Evolutionary conservation across 92 coral and sea anemone species (phyloP).

Genomic region (Palythoa caribaeorum): DNA sequence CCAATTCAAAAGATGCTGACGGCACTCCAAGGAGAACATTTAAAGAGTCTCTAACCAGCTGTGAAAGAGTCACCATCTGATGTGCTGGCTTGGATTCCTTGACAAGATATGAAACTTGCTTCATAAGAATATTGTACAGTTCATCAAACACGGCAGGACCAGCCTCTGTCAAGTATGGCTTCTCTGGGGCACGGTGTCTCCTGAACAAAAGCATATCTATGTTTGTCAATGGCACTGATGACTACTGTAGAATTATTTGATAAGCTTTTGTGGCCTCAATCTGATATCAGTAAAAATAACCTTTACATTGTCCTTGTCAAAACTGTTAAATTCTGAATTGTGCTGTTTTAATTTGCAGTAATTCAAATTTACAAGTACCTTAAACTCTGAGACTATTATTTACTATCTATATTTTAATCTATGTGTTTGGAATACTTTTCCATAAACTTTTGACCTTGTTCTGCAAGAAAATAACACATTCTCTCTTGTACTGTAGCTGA

Average conservation of each 20-base stretch:
- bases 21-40: slow-evolving; percentile 96
- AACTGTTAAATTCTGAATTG: no score
- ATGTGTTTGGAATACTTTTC: no score
- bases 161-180: slow-evolving; percentile 88
- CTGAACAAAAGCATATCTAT: slow-evolving; percentile 16
- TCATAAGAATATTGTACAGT: slow-evolving; percentile 78
- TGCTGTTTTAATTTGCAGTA: no score
- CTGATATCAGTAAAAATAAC: no score
- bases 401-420: no score
- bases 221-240: not conserved
- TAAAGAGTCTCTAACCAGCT: slow-evolving; percentile 77
- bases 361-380: no score
- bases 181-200: slow-evolving; percentile 71
- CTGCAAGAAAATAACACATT: no score
- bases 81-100: slow-evolving; percentile 62
- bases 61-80: slow-evolving; percentile 57
- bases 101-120: slow-evolving; percentile 84
- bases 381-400: no score
- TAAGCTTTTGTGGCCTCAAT: not conserved
- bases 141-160: slow-evolving; percentile 87
- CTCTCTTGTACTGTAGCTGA: no score
- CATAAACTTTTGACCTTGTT: no score
- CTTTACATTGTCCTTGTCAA: no score
- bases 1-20: slow-evolving; percentile 75
- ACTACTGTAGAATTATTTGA: not conserved